Conservation (phyloP, 2,113 vertebrate species). For the Oplegnathus fasciatus region DNA sequence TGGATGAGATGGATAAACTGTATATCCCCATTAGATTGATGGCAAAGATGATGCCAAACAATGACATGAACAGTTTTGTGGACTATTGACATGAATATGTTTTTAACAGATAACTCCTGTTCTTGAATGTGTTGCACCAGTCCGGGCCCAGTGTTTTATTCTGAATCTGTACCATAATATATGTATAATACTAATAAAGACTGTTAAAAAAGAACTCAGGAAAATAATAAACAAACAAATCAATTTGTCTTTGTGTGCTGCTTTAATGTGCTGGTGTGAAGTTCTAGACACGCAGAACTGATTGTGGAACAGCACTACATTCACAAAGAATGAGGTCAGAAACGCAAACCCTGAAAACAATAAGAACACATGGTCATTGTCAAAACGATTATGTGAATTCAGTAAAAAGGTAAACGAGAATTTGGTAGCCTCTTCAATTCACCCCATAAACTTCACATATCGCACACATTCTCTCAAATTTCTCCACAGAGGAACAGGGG, state of each 20-base stretch:
- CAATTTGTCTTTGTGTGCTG: neutral
- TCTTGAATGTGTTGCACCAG: neutral
- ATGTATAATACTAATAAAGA: neutral
- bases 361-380: neutral
- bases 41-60: neutral
- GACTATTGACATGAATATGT: neutral
- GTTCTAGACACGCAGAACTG: neutral
- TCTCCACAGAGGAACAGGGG: neutral
- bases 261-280: neutral
- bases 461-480: neutral
- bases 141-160: neutral
- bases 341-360: conserved; percentile 4
- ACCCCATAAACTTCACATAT: neutral
- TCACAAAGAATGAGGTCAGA: neutral
- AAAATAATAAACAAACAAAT: neutral
- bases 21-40: no score
- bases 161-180: neutral
- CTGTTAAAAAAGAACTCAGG: neutral
- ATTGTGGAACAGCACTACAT: neutral
- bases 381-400: neutral
- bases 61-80: neutral
- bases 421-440: neutral
- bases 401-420: neutral
- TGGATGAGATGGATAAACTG: no score
- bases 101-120: neutral